phyloP scores from a whole-genome alignment of 2,113 vertebrate species.

The Heterocephalus glaber region DNA sequence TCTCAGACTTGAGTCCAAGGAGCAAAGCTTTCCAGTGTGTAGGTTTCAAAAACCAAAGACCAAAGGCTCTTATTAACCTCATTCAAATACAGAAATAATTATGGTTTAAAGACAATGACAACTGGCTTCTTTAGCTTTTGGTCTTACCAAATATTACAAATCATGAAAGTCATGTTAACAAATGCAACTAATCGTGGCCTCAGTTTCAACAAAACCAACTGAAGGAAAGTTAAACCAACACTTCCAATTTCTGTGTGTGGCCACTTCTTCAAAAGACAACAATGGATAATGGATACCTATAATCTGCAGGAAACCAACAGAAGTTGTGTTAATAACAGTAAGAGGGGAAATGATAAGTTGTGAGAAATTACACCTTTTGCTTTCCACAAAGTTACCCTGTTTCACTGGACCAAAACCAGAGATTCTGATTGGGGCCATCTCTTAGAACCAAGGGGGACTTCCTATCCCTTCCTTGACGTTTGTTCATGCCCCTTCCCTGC shows the following conservation, averaged over 20 bases:
- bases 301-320: not conserved
- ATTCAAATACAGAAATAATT: conserved; percentile 23
- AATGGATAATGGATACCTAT: not conserved
- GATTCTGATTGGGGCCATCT: not conserved
- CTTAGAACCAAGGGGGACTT: conserved; percentile 32
- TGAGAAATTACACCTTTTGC: not conserved
- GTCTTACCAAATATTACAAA: not conserved
- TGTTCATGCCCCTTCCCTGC: not conserved
- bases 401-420: not conserved
- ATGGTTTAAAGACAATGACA: conserved; percentile 17
- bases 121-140: conserved; percentile 7
- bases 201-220: not conserved
- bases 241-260: not conserved
- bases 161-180: conserved; percentile 8
- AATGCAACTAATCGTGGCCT: not conserved
- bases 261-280: conserved; percentile 28
- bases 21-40: not conserved
- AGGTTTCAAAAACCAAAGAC: conserved; percentile 32
- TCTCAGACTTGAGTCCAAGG: not conserved
- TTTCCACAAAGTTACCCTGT: not conserved
- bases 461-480: not conserved
- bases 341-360: not conserved
- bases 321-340: not conserved
- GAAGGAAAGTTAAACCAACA: not conserved
- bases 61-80: conserved; percentile 26